Conservation (phyloP, 2,113 vertebrate genomes). For the Brachypteracias leptosomus region DNA sequence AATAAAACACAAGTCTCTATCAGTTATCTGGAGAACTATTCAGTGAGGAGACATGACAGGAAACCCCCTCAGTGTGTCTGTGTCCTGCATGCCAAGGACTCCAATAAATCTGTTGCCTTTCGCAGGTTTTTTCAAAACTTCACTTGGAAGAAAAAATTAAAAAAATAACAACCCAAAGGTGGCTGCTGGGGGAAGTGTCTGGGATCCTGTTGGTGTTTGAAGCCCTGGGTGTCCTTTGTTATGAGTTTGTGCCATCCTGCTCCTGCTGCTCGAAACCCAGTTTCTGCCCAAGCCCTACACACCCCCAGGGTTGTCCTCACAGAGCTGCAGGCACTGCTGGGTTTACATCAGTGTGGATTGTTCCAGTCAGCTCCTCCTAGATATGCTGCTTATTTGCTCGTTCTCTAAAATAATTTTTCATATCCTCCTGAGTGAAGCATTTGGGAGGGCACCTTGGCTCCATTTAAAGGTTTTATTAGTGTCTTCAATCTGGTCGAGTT, state of each 20-base stretch:
- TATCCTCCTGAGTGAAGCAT: not conserved
- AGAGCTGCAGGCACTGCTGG: not conserved
- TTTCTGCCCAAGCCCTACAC: not conserved
- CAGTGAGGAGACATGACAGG: not conserved
- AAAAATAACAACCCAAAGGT: too few relatives aligned
- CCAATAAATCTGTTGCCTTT: not conserved
- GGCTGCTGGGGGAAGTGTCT: not conserved
- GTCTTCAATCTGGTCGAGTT: not conserved
- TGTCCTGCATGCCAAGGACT: not conserved
- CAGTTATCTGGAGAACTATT: constrained; percentile 5
- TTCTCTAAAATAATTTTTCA: not conserved
- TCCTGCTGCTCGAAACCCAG: not conserved
- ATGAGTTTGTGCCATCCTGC: not conserved
- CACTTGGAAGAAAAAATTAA: not conserved
- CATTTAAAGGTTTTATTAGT: not conserved
- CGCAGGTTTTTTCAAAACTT: not conserved
- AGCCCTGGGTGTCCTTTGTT: not conserved
- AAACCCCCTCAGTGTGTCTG: not conserved
- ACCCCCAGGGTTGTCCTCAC: not conserved
- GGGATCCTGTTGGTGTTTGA: not conserved
- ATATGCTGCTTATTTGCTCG: not conserved
- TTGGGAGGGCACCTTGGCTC: not conserved
- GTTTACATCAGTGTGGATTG: not conserved
- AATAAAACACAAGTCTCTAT: constrained; percentile 20
- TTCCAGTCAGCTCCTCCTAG: not conserved